Conservation (phyloP, 2,888 invertebrate genomes). For the Callyntrura sp. region DNA sequence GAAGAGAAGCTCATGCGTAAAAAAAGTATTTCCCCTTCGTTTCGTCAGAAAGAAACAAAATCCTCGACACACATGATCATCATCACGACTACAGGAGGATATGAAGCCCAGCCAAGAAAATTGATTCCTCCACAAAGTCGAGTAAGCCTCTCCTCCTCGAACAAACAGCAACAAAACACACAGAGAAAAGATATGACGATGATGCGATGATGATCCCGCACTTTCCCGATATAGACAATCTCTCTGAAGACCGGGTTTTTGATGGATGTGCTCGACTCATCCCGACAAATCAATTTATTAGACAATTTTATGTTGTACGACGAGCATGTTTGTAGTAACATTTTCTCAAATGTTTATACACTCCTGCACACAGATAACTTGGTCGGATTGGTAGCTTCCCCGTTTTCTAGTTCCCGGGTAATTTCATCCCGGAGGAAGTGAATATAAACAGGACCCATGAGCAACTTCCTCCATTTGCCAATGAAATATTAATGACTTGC, state of each 20-base stretch:
- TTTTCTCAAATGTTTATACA: neutral
- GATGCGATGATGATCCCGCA: conserved; percentile 33
- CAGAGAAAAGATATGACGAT: conserved; percentile 11
- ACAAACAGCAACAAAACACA: neutral
- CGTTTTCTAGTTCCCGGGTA: conserved; percentile 67
- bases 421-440: conserved; percentile 75
- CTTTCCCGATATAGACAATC: neutral
- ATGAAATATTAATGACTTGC: conserved; percentile 83
- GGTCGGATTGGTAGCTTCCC: neutral
- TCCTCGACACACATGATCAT: conserved; percentile 25
- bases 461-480: conserved; percentile 79
- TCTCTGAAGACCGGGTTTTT: conserved; percentile 46
- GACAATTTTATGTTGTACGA: conserved; percentile 56
- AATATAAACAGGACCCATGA: conserved; percentile 75
- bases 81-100: neutral
- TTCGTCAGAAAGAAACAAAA: conserved; percentile 39
- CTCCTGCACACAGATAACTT: neutral
- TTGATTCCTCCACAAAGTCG: conserved; percentile 51
- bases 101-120: conserved; percentile 65
- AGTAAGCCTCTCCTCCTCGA: conserved; percentile 36
- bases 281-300: conserved; percentile 77
- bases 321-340: neutral
- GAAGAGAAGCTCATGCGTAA: conserved; percentile 73
- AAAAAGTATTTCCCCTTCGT: conserved; percentile 29
- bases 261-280: conserved; percentile 75